A percentile compares a stretch with the other conserved stretches of the same genome.
phyloP scores from a whole-genome alignment of 92 coral and sea anemone species.

The Epizoanthus stellaris region DNA sequence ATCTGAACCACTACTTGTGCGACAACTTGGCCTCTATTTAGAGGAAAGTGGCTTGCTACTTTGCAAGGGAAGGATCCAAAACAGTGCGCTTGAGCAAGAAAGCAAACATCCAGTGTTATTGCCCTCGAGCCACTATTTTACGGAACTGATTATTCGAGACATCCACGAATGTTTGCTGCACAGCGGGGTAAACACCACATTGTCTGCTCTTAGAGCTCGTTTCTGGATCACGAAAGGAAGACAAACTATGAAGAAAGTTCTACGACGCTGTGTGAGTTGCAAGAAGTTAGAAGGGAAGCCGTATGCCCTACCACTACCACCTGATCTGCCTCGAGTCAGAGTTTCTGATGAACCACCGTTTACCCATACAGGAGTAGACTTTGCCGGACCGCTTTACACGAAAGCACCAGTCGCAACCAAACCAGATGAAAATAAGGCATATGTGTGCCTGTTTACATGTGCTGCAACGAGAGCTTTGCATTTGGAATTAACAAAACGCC shows the following conservation, averaged over 20 bases:
- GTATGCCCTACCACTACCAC: constrained; percentile 33
- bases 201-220: constrained; percentile 52
- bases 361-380: constrained; percentile 68
- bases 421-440: constrained; percentile 28
- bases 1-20: constrained; percentile 1
- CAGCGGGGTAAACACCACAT: constrained; percentile 57
- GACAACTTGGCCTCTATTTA: constrained; percentile 54
- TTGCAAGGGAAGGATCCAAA: constrained; percentile 68
- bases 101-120: constrained; percentile 51
- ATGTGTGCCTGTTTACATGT: constrained; percentile 56
- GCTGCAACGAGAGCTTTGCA: constrained; percentile 44
- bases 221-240: constrained; percentile 52
- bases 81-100: constrained; percentile 44
- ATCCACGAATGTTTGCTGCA: constrained; percentile 56
- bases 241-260: constrained; percentile 41
- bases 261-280: no score
- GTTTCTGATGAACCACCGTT: constrained; percentile 60
- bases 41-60: constrained; percentile 48
- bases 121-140: constrained; percentile 53
- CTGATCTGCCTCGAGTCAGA: constrained; percentile 52
- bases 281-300: constrained; percentile 7
- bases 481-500: constrained; percentile 30
- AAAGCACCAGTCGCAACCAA: constrained; percentile 18
- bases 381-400: constrained; percentile 57
- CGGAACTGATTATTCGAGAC: constrained; percentile 41